phyloP scores from a whole-genome alignment of 2,113 vertebrate species.

The Pogonocichla stellata region DNA sequence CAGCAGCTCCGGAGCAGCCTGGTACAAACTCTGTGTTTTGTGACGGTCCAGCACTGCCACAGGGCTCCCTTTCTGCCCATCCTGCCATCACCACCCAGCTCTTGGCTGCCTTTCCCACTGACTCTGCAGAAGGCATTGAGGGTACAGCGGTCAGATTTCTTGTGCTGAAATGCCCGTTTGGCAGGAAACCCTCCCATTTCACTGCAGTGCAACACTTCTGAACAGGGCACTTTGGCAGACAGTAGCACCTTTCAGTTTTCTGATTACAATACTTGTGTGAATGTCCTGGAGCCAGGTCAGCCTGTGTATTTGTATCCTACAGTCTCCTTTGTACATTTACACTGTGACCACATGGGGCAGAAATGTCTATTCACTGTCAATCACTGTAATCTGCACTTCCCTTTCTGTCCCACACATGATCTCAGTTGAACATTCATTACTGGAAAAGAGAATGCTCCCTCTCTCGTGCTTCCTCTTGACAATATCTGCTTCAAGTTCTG shows the following conservation, averaged over 20 bases:
- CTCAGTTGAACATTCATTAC: neutral
- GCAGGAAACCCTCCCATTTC: neutral
- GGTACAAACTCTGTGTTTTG: fast-evolving
- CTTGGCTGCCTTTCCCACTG: neutral
- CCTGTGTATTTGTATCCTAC: neutral
- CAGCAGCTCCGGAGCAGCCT: neutral
- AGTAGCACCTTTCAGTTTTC: neutral
- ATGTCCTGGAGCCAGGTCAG: neutral
- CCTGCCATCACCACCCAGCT: neutral
- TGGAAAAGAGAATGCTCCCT: neutral
- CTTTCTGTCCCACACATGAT: neutral
- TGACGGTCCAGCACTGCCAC: neutral
- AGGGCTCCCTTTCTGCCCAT: neutral
- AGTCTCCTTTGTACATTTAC: neutral
- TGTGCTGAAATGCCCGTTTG: neutral
- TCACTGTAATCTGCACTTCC: neutral
- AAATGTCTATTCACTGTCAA: neutral
- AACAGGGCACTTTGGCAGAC: neutral
- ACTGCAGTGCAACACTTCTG: neutral
- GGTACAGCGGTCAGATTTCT: neutral
- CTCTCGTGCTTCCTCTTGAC: neutral
- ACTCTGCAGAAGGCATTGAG: neutral
- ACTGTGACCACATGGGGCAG: neutral
- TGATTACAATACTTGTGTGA: neutral
- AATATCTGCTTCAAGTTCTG: neutral